Evolutionary conservation across 1,140 invertebrate genomes (phyloP).

Genomic region (Heliconius melpomene): DNA sequence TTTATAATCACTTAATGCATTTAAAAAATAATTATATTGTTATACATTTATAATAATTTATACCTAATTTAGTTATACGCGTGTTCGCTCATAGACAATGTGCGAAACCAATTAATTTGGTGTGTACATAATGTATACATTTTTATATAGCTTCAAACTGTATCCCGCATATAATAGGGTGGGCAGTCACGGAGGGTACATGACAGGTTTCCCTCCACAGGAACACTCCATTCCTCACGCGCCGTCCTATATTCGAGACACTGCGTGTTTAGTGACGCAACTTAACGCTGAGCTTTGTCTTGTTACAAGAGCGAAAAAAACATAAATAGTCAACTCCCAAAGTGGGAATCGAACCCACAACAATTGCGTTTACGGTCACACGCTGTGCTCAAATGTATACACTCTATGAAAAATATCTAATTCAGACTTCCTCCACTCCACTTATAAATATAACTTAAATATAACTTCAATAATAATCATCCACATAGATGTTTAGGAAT

Average conservation of each 20-base stretch:
- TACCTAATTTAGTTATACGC: neutral
- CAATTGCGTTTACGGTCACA: too few species aligned
- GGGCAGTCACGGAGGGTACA: too few species aligned
- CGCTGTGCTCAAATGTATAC: neutral
- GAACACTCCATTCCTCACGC: too few species aligned
- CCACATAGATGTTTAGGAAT: neutral
- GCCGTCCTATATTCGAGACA: too few species aligned
- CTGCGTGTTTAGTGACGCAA: too few species aligned
- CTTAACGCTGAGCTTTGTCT: too few species aligned
- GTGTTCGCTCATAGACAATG: neutral
- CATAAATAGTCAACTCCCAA: too few species aligned
- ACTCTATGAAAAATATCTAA: neutral
- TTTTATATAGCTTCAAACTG: too few species aligned
- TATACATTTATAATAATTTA: conserved; percentile 15
- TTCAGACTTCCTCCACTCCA: conserved; percentile 6
- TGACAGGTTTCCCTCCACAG: too few species aligned
- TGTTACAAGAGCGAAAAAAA: too few species aligned
- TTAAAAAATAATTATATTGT: conserved; percentile 10
- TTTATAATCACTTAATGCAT: neutral
- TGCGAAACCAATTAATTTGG: neutral
- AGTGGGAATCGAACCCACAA: too few species aligned
- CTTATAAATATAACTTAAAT: conserved; percentile 11
- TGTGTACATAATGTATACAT: neutral
- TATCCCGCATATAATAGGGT: too few species aligned
- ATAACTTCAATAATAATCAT: neutral